Evolutionary conservation across 2,888 invertebrate genomes (phyloP), one percentile per base, ranked within the genome.

Genomic region (Hypomecis atomaria): DNA sequence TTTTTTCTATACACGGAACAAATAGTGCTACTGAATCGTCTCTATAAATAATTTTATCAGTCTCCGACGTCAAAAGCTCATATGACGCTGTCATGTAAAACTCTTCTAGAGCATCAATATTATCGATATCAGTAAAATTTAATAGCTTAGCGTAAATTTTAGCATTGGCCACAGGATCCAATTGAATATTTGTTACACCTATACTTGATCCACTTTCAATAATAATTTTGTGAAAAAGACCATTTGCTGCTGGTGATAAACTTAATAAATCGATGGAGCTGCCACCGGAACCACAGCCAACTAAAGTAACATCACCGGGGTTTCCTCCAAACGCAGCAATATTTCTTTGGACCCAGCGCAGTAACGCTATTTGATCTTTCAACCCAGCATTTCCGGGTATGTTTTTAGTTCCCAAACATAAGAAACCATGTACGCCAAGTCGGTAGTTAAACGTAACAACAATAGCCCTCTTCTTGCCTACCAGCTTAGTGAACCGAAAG

Each of bases 361-460:
- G 53, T 8, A 65, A 23, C 0, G 71, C 71, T 40, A 72, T 65
- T 60, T 70, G 67, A 48, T 74, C 72, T 57, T 74, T 72, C 67
- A 74, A 52, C 2, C 71, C 72, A 11, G 72, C 74, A 49, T 76
- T 75, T 5, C 76, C 74, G 4, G 76, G 76, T 1, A 64, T 67
- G 37, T 63, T 65, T 56, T 69, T 61, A 6, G 76, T 74, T 1
- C 76, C 73, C 6, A 76, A 55, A n/a, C 73, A 74, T 5, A 76
- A 55, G 38, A 74, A 74, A 0, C 76, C 74, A 4, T 71, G 66
- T 4, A 61, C 52, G 0, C 73, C 72, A 2, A 76, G 65, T 0
- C 75, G 67, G 34, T 75, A 71, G 40, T 75, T 74, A 47, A 75
- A 73, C 9, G 66, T 70, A 2, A 75, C 70, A 0, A 64, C 67